phyloP scores from a whole-genome alignment of 1,140 invertebrate genomes.

The Lucilia sericata region DNA sequence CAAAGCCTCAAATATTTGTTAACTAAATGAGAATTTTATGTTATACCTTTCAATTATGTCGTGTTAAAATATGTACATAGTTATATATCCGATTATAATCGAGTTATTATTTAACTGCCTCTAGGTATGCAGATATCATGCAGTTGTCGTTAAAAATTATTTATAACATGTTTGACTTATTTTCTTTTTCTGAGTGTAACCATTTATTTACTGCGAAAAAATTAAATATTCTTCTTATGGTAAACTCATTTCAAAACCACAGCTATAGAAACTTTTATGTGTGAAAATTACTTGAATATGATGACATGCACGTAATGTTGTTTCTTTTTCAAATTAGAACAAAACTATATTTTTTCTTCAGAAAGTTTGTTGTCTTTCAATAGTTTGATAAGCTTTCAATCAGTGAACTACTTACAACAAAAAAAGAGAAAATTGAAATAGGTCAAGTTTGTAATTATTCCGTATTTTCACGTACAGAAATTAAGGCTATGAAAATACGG shows the following conservation, averaged over 20 bases:
- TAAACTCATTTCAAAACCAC: not conserved
- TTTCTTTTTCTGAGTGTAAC: not conserved
- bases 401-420: not conserved
- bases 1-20: no score
- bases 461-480: no score
- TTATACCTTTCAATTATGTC: no score
- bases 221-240: not conserved
- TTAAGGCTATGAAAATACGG: not conserved
- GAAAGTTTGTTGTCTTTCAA: slow-evolving; percentile 8
- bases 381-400: slow-evolving; percentile 34
- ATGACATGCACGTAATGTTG: not conserved
- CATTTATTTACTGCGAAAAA: not conserved
- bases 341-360: not conserved
- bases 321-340: not conserved
- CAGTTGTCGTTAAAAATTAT: no score
- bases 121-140: no score
- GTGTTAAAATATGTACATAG: no score
- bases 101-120: no score
- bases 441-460: slow-evolving; percentile 27
- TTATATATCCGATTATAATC: no score
- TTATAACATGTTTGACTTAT: no score
- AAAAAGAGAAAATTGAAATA: slow-evolving; percentile 4
- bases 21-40: no score
- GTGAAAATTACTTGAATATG: slow-evolving; percentile 30
- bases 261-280: not conserved